Base-by-base conservation (phyloP, 2,888 invertebrate genomes). In the Sicus ferrugineus region DNA sequence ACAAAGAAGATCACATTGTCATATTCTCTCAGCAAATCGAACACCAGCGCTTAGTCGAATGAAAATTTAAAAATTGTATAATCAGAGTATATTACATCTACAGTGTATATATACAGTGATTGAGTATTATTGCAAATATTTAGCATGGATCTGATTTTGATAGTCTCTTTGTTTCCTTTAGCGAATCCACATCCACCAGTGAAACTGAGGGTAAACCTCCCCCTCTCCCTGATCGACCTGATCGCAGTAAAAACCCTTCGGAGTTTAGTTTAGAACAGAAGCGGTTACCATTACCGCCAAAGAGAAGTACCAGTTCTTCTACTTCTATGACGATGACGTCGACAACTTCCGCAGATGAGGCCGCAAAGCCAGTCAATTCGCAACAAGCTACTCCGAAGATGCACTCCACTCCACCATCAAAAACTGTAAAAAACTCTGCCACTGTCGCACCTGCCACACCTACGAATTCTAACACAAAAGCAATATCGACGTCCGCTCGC, bases 191-290 rank as follows among this genome's bases (percentile, higher is more conserved):
- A n/a, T 42, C 16, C 4, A 62, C 67, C 34, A 78, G 68, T 54
- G 79, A 80, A 54, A 59, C 75, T 3, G 72, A 76, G 26, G 73
- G 65, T 38, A 75, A 75, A 66, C 69, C 78, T 38, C 76, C 79
- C 3, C 77, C 80, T 1, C 14, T 46, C 14, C 81, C 82, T 3
- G 82, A 82, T 76, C 78, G 83, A 64, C 83, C 83, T 14, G 84
- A 84, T 46, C 79, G 83, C 23, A 78, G 77, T 68, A 83, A 82
- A 64, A 75, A 80, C 11, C 72, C 72, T 28, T 74, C 76, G 31
- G 59, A 75, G 3, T 38, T 77, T 9, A 59, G 54, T 14, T 54
- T 67, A 26, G 81, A 78, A 38, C 72, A 71, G 2, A 84, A 83
- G 59, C 79, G 81, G 21, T 70, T 78, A 42, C 73, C 78, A 3